Percentiles rank a stretch among this genome's conserved stretches.
These are phyloP conservation scores for Diuraphis noxia DNA, from an alignment of 1,140 invertebrate genomes.

Conservation along the genomic window DNA sequence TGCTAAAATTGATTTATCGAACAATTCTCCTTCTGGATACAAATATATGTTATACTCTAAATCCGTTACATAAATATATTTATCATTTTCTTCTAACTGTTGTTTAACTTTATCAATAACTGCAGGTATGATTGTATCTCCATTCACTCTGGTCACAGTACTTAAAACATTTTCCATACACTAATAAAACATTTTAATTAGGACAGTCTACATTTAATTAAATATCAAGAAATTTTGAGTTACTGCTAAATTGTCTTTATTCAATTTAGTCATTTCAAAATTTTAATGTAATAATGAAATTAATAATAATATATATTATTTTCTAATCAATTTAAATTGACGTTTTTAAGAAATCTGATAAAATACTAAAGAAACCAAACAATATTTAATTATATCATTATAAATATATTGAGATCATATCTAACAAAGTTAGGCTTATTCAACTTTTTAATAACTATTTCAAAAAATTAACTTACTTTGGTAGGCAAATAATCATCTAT, in stretches of 20 bases:
- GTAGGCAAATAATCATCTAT: constrained; percentile 66
- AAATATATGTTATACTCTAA: constrained; percentile 89
- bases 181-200: constrained; percentile 58
- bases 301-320: neutral
- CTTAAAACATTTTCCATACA: constrained; percentile 69
- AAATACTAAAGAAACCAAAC: neutral
- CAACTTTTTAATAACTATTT: neutral
- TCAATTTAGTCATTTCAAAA: too few relatives aligned
- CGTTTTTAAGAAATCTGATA: neutral
- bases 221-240: too few relatives aligned
- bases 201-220: too few relatives aligned
- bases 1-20: constrained; percentile 86
- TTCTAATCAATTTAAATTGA: neutral
- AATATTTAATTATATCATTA: neutral
- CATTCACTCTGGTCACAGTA: constrained; percentile 68
- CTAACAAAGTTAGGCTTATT: neutral
- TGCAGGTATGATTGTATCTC: constrained; percentile 60
- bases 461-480: constrained; percentile 61
- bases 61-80: constrained; percentile 70
- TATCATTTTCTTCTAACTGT: constrained; percentile 49
- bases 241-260: too few relatives aligned
- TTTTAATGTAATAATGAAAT: too few relatives aligned
- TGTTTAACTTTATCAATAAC: constrained; percentile 46
- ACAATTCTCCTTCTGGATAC: constrained; percentile 86
- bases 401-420: neutral